Evolutionary conservation across 2,113 vertebrate species (phyloP).

Genomic region (Percopsis transmontana): DNA sequence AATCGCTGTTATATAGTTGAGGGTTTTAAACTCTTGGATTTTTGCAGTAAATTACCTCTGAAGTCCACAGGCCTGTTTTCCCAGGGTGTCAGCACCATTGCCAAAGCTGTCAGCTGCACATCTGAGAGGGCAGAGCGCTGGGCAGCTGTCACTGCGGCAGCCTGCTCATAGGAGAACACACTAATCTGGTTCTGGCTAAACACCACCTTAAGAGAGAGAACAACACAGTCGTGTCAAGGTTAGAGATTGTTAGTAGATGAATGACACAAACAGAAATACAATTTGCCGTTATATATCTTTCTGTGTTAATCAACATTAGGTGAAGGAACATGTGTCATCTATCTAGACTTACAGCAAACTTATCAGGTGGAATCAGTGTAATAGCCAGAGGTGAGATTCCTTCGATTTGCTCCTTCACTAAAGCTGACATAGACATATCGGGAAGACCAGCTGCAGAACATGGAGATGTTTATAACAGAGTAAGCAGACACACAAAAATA

Average conservation of each 20-base stretch:
- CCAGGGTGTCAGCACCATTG: conserved; percentile 76
- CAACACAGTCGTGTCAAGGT: too few relatives aligned
- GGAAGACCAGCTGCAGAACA: conserved; percentile 74
- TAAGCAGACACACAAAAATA: neutral
- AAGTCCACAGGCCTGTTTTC: conserved; percentile 68
- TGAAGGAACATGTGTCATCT: neutral
- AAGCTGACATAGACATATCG: conserved; percentile 79
- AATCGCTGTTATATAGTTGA: too few relatives aligned
- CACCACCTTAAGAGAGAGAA: conserved; percentile 65
- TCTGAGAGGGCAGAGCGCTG: conserved; percentile 63
- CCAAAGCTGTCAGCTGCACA: conserved; percentile 72
- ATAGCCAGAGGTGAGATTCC: conserved; percentile 77
- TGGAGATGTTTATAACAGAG: neutral
- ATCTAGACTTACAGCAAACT: conserved; percentile 76
- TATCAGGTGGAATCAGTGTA: conserved; percentile 69
- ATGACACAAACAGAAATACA: neutral
- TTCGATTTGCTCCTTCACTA: conserved; percentile 80
- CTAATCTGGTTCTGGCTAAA: conserved; percentile 73
- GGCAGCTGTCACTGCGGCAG: conserved; percentile 64
- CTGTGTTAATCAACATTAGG: too few relatives aligned
- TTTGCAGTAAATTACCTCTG: conserved; percentile 63
- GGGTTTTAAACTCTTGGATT: neutral
- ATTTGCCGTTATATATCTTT: too few relatives aligned
- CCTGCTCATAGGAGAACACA: conserved; percentile 82
- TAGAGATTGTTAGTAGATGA: neutral